Evolutionary conservation across 2,113 vertebrate genomes (phyloP).

Genomic region (Mesembrinibis cayennensis): DNA sequence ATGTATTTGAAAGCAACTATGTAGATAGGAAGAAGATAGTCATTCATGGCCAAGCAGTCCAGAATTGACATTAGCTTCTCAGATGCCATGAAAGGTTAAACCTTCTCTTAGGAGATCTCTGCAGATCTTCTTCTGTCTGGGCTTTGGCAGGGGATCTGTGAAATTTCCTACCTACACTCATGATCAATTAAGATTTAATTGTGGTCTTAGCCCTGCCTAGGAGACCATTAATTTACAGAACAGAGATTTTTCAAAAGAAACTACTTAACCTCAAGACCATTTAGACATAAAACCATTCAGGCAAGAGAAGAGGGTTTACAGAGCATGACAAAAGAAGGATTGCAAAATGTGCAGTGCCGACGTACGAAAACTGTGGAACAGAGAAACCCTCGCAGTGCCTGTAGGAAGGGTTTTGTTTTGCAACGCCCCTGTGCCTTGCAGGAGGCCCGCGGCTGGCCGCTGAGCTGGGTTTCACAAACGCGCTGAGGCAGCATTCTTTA

Average conservation of each 20-base stretch:
- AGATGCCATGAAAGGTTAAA: not conserved
- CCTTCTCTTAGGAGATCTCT: not conserved
- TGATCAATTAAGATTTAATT: not conserved
- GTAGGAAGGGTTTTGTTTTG: conserved; percentile 1
- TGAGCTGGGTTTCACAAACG: not conserved
- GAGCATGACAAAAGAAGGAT: conserved; percentile 17
- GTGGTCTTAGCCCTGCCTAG: not conserved
- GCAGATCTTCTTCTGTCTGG: not conserved
- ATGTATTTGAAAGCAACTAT: not conserved
- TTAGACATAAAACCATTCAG: conserved; percentile 16
- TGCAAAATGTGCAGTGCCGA: not conserved
- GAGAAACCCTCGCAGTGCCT: not conserved
- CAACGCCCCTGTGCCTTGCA: accelerated
- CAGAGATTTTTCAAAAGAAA: not conserved
- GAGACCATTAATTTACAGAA: not conserved
- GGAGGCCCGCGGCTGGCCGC: not conserved
- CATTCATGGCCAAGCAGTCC: not conserved
- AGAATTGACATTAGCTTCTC: not conserved
- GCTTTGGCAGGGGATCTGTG: not conserved
- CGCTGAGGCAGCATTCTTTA: not conserved
- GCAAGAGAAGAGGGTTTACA: conserved; percentile 8
- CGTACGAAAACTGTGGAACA: not conserved
- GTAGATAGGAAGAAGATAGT: not conserved
- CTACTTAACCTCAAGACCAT: conserved; percentile 1
- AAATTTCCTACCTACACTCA: not conserved